Evolutionary conservation across 2,888 invertebrate species (phyloP).

Genomic region (Acanthosepion esculentum): DNA sequence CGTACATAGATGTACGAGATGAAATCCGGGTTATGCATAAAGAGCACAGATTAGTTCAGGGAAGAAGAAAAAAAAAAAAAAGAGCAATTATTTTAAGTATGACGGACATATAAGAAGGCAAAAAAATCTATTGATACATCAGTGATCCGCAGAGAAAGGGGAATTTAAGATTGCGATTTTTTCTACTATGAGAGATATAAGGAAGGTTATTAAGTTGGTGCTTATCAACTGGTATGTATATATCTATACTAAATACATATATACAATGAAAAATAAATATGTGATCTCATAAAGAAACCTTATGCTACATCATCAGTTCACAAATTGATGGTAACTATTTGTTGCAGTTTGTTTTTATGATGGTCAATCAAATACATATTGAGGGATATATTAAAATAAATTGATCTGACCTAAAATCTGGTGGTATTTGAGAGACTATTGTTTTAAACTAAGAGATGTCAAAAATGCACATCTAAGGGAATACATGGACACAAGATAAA

Average conservation of each 20-base stretch:
- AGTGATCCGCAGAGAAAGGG: conserved; percentile 13
- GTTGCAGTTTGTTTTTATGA: neutral
- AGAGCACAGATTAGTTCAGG: neutral
- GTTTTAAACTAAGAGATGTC: neutral
- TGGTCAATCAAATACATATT: neutral
- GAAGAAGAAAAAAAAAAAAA: neutral
- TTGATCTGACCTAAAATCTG: neutral
- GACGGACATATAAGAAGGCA: neutral
- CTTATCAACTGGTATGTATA: neutral
- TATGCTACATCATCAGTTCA: conserved; percentile 5
- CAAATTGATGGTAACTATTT: neutral
- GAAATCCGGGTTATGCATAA: neutral
- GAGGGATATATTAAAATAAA: neutral
- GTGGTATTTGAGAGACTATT: conserved; percentile 21
- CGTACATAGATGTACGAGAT: neutral
- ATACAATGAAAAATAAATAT: neutral
- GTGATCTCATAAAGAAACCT: neutral
- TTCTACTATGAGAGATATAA: neutral
- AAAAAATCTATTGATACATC: neutral
- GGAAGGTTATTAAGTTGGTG: conserved; percentile 8
- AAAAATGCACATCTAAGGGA: neutral
- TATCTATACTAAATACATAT: neutral
- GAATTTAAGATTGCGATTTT: conserved; percentile 23
- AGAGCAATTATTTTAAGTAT: neutral
- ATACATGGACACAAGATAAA: neutral